Percentiles rank a stretch among this genome's conserved stretches.
Evolutionary conservation across 2,113 vertebrate species (phyloP).

Genomic region (Centropristis striata): DNA sequence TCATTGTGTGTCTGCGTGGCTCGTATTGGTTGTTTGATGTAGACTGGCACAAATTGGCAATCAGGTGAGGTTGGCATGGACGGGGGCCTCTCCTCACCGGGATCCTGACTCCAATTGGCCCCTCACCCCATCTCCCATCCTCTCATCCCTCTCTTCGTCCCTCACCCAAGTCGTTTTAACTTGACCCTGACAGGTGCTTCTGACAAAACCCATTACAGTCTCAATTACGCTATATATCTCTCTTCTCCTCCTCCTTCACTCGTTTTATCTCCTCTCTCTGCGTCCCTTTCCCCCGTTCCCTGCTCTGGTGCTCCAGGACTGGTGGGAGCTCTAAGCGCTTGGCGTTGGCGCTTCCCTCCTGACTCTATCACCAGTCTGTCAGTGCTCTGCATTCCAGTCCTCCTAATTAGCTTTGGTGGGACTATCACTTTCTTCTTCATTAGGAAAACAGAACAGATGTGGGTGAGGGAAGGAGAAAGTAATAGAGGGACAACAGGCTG

Average conservation of each 20-base stretch:
- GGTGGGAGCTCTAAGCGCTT: conserved; percentile 12
- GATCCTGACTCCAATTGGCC: conserved; percentile 76
- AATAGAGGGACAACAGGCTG: conserved; percentile 32
- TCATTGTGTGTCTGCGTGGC: conserved; percentile 54
- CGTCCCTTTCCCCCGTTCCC: not conserved
- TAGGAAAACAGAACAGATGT: conserved; percentile 58
- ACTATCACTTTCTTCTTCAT: conserved; percentile 53
- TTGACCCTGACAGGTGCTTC: conserved; percentile 83
- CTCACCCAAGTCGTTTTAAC: conserved; percentile 67
- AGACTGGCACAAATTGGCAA: conserved; percentile 84
- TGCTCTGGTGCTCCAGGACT: conserved; percentile 33
- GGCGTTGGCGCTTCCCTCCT: conserved; percentile 17
- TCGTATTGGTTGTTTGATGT: conserved; percentile 66
- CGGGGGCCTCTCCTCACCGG: conserved; percentile 51
- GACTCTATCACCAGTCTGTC: conserved; percentile 48
- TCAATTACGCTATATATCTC: conserved; percentile 78
- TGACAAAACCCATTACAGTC: conserved; percentile 85
- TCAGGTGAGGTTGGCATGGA: conserved; percentile 82
- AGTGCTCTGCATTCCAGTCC: conserved; percentile 36
- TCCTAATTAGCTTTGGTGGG: conserved; percentile 66
- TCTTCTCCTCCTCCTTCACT: conserved; percentile 10
- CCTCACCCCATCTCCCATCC: conserved; percentile 42
- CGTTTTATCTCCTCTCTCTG: conserved; percentile 23
- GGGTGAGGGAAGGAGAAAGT: conserved; percentile 18
- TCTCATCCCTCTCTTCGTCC: conserved; percentile 62